Base-by-base conservation (phyloP, 2,113 vertebrate genomes). In the Promerops cafer region DNA sequence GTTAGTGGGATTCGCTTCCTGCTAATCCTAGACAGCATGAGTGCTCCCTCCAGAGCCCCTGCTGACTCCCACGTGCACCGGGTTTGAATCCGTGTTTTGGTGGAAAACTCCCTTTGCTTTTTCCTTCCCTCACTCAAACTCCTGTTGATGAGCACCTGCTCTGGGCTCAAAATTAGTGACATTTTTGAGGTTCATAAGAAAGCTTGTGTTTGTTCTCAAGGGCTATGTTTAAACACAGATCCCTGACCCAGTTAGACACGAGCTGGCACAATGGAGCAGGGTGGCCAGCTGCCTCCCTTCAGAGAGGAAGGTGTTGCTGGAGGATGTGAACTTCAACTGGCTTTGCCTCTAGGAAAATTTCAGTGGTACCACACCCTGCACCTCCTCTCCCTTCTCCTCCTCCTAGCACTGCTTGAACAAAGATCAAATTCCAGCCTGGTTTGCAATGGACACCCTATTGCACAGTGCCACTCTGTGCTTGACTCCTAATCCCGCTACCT, bases 331-430 rank as follows among this genome's bases (percentile, higher is more conserved):
- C 7, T 92, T 75, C 44, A 72, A 7, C 79, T 88, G 90, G 85
- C 66, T 90, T 88, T 83, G 26, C 16, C 50, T 35, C 20, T 42
- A 57, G 75, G 87, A 94, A 96, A 88, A 88, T n/a, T 40, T 13
- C 37, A n/a, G 50, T n/a, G 47, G 40, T 50, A 92, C 70, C 83
- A 86, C 92, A 77, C 68, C 71, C 88, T 77, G 40, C 61, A 72
- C 53, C 60, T 92, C 49, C 33, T 61, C 49, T 94, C 60, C 28
- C 12, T 80, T 63, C 50, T 71, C 3, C 47, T 85, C 23, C 22
- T 80, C 28, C 33, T 66, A 54, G 57, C 0, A 0, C 56, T 57
- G 7, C 60, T 78, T 83, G 60, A 89, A 56, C 26, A 74, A 44
- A 83, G 64, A 54, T 35, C 22, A 31, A 68, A 83, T 61, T 64